Percentiles rank a stretch among this genome's conserved stretches.
phyloP scores from a whole-genome alignment of 2,113 vertebrate genomes.

The Aramus guarauna region DNA sequence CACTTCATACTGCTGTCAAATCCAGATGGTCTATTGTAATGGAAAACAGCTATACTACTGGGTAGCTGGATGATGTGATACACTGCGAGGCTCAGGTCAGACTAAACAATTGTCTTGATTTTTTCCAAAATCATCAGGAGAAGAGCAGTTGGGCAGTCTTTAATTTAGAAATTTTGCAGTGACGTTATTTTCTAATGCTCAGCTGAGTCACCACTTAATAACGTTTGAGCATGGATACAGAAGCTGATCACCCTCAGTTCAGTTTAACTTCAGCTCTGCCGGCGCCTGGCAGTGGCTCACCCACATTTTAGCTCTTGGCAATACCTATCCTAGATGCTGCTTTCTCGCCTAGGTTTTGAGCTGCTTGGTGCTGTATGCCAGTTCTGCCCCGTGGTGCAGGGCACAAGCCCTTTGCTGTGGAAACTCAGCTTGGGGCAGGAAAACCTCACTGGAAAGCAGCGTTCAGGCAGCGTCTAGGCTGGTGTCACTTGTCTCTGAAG shows the following conservation, averaged over 20 bases:
- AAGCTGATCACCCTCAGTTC: not conserved
- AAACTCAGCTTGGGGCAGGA: not conserved
- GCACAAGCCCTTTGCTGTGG: not conserved
- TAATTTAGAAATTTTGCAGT: not conserved
- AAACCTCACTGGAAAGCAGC: not conserved
- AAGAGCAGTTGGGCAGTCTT: not conserved
- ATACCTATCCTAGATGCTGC: not conserved
- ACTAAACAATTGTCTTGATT: not conserved
- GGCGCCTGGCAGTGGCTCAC: rapidly evolving
- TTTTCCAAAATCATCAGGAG: not conserved
- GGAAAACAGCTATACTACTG: not conserved
- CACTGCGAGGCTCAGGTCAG: not conserved
- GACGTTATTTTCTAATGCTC: not conserved
- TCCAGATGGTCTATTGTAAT: not conserved
- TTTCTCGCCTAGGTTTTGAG: not conserved
- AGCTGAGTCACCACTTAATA: not conserved
- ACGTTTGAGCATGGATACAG: not conserved
- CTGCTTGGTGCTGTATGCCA: not conserved
- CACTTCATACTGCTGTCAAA: not conserved
- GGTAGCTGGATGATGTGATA: not conserved
- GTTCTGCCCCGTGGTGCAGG: rapidly evolving
- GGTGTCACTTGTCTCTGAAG: rapidly evolving
- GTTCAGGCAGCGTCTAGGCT: not conserved
- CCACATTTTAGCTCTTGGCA: rapidly evolving
- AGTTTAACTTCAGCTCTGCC: not conserved